Evolutionary conservation across 2,888 invertebrate species (phyloP).

Genomic region (Acleris cristana): DNA sequence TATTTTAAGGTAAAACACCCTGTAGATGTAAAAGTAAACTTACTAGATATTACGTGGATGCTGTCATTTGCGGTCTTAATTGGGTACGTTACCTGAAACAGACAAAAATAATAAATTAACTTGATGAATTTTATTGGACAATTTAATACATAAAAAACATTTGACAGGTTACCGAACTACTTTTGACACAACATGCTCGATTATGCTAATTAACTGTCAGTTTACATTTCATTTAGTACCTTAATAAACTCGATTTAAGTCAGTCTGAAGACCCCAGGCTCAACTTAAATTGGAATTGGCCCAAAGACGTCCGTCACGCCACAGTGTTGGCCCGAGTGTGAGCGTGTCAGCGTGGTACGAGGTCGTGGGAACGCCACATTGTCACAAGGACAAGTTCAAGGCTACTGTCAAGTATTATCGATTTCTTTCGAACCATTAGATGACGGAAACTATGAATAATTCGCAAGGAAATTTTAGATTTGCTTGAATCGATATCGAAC

Average conservation of each 20-base stretch:
- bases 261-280: no score
- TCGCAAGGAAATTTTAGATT: neutral
- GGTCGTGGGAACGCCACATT: conserved; percentile 16
- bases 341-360: conserved; percentile 27
- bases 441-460: neutral
- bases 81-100: conserved; percentile 25
- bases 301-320: conserved; percentile 13
- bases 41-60: conserved; percentile 10
- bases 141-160: neutral
- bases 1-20: neutral
- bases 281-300: neutral
- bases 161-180: neutral
- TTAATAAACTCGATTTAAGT: no score
- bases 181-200: neutral
- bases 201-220: neutral
- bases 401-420: neutral
- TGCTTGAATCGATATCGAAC: no score
- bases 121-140: neutral
- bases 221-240: no score
- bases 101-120: neutral
- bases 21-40: conserved; percentile 11
- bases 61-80: conserved; percentile 1
- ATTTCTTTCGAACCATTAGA: neutral
- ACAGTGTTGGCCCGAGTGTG: conserved; percentile 19
- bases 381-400: conserved; percentile 26